Conservation (phyloP, 2,113 vertebrate genomes). For the Ochotona curzoniae region DNA sequence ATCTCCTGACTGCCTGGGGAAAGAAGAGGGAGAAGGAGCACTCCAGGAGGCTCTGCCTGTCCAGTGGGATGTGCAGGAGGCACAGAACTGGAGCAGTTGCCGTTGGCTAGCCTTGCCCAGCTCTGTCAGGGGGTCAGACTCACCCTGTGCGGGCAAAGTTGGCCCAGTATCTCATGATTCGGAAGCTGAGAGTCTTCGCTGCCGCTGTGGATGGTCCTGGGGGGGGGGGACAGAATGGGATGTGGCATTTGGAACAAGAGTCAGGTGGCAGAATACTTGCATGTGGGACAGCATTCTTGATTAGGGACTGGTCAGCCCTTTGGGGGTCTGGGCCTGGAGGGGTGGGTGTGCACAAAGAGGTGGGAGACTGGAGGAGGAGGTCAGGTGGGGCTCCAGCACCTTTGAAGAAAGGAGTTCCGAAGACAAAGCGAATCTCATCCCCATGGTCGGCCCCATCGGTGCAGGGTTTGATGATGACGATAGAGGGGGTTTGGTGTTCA, state of each 20-base stretch:
- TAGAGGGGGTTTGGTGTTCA: constrained; percentile 78
- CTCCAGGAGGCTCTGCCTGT: background rate
- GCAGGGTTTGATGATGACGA: constrained; percentile 77
- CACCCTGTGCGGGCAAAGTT: constrained; percentile 88
- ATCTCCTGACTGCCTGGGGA: background rate
- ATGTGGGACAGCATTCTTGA: background rate
- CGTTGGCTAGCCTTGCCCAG: background rate
- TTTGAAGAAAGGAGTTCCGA: constrained; percentile 88
- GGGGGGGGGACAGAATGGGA: background rate
- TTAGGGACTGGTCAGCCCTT: background rate
- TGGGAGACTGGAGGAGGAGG: constrained; percentile 64
- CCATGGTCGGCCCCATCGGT: constrained; percentile 89
- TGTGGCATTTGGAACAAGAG: background rate
- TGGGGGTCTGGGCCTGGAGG: background rate
- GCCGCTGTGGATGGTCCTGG: constrained; percentile 60
- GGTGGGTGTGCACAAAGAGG: background rate
- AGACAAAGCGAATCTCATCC: constrained; percentile 88
- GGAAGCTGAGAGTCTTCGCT: constrained; percentile 86
- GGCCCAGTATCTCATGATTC: constrained; percentile 90
- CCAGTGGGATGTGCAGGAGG: background rate
- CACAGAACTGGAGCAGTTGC: background rate
- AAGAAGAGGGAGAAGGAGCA: background rate
- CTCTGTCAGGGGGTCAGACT: constrained; percentile 64
- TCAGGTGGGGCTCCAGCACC: constrained; percentile 59
- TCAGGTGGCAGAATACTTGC: background rate